A percentile compares a stretch with the other conserved stretches of the same genome.
Conservation (phyloP, 2,797 vertebrate genomes). For the Rhabdomys pumilio region DNA sequence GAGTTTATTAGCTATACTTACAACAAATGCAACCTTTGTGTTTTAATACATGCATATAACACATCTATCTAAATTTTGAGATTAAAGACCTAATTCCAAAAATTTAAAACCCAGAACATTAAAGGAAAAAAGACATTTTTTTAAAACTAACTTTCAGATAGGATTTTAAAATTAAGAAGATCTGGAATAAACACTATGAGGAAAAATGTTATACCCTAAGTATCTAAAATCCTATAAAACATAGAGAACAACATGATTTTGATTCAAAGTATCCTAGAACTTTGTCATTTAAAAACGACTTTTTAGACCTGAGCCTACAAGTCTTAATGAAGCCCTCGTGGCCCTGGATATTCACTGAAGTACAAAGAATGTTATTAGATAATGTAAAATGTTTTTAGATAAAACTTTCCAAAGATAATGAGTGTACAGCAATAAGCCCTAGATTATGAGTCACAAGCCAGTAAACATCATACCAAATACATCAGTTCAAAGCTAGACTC, state of each 20-base stretch:
- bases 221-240: not conserved
- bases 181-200: not conserved
- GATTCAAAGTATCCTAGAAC: constrained; percentile 54
- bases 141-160: constrained; percentile 26
- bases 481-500: constrained; percentile 77
- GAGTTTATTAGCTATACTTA: not conserved
- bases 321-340: constrained; percentile 60
- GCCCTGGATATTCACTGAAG: constrained; percentile 52
- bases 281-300: not conserved
- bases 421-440: constrained; percentile 60
- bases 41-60: rapidly evolving
- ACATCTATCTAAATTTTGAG: constrained; percentile 52
- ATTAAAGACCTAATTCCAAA: constrained; percentile 49
- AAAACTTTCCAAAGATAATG: constrained; percentile 65
- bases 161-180: constrained; percentile 22
- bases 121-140: not conserved
- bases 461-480: constrained; percentile 77
- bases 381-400: constrained; percentile 9
- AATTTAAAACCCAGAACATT: constrained; percentile 34
- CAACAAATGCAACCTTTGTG: not conserved
- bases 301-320: constrained; percentile 61
- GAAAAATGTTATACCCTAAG: not conserved
- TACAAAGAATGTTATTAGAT: constrained; percentile 75
- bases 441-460: constrained; percentile 81
- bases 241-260: constrained; percentile 3